These are phyloP conservation scores for Agrypnus murinus DNA, from an alignment of 2,888 invertebrate genomes.

Conservation along the genomic window DNA sequence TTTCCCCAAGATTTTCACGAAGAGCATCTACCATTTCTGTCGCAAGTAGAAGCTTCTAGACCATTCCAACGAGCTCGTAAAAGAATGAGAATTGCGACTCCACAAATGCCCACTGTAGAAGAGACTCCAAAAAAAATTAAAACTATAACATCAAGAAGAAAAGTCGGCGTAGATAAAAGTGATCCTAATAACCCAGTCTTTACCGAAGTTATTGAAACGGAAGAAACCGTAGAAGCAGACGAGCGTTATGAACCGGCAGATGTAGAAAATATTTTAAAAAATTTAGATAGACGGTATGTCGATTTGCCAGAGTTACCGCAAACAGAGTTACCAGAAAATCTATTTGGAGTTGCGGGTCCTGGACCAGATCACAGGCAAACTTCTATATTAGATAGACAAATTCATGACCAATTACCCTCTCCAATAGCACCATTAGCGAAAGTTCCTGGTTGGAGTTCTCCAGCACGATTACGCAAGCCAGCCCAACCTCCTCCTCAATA, in stretches of 20 bases:
- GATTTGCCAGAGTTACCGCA: not conserved
- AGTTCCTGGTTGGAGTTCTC: slow-evolving; percentile 23
- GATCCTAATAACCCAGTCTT: not conserved
- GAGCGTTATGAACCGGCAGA: not conserved
- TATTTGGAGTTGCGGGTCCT: not conserved
- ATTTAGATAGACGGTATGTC: not conserved
- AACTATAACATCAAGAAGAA: no score
- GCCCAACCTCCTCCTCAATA: not conserved
- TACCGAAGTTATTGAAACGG: not conserved
- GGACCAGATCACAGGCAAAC: not conserved
- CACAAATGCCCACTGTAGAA: not conserved
- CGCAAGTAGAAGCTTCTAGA: slow-evolving; percentile 33
- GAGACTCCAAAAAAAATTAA: not conserved
- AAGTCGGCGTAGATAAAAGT: no score
- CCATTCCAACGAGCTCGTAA: not conserved
- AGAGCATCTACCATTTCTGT: slow-evolving; percentile 30
- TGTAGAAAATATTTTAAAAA: not conserved
- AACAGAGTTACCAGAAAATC: not conserved
- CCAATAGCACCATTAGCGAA: slow-evolving; percentile 6
- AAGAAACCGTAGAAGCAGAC: not conserved
- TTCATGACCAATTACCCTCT: not conserved
- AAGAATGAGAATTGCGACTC: not conserved
- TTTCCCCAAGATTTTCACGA: slow-evolving; percentile 13
- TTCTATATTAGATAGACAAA: not conserved
- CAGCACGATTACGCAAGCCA: slow-evolving; percentile 12